These are phyloP conservation scores for Xestia ashworthii DNA, from an alignment of 2,888 invertebrate species.

Conservation along the genomic window DNA sequence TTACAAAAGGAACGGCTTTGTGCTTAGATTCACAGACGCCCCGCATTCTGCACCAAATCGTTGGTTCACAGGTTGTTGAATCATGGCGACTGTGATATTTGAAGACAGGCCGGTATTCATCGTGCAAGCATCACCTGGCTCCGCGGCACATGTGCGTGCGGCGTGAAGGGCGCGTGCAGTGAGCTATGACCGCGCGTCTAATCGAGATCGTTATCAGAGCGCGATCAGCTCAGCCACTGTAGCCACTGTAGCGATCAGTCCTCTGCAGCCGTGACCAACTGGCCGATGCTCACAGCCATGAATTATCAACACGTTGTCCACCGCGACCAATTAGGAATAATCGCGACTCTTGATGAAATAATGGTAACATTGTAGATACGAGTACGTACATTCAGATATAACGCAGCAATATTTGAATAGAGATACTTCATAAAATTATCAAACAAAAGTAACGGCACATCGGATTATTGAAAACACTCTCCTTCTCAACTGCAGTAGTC, in stretches of 20 bases:
- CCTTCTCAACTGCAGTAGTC: conserved; percentile 18
- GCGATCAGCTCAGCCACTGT: conserved; percentile 7
- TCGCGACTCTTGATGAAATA: conserved; percentile 8
- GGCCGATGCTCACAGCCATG: conserved; percentile 18
- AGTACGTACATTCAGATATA: neutral
- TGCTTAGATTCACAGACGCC: neutral
- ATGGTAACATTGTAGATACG: neutral
- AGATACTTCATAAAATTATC: neutral
- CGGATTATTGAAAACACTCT: neutral
- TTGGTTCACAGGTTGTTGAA: neutral
- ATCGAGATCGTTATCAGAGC: conserved; percentile 52
- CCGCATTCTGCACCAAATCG: neutral
- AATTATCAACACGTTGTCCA: conserved; percentile 15
- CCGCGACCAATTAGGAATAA: neutral
- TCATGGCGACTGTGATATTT: neutral
- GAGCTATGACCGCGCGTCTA: conserved; percentile 28
- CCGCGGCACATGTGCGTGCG: neutral
- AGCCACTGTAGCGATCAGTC: conserved; percentile 17
- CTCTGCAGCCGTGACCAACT: conserved; percentile 41
- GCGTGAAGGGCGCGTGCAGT: conserved; percentile 30
- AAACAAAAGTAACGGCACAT: neutral
- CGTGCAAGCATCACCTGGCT: neutral
- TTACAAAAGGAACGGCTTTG: neutral
- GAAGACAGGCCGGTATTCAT: neutral
- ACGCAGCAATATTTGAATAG: neutral